These are phyloP conservation scores for Eulimnadia texana DNA, from an alignment of 1,140 invertebrate genomes.

Conservation along the genomic window DNA sequence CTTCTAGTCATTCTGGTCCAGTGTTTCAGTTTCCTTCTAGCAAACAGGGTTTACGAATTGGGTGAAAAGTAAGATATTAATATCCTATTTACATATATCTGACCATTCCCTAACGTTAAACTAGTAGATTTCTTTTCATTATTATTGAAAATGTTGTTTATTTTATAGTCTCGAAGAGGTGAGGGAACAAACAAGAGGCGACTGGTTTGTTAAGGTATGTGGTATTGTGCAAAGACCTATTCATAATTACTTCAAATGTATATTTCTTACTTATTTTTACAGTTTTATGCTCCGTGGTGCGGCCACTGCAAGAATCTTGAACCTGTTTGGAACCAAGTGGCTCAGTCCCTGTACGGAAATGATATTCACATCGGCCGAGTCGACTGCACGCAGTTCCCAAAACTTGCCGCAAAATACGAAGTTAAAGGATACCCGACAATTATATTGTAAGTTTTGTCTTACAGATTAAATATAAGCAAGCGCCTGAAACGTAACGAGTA, in stretches of 20 bases:
- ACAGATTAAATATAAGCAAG: too few relatives aligned
- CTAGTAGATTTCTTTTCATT: neutral
- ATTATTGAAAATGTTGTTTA: neutral
- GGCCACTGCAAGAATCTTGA: conserved; percentile 82
- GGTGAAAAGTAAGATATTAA: neutral
- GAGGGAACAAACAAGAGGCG: neutral
- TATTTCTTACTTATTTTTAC: conserved; percentile 20
- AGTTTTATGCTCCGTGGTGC: conserved; percentile 95
- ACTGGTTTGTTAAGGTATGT: neutral
- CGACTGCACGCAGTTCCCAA: conserved; percentile 81
- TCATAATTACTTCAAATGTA: neutral
- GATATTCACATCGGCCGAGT: conserved; percentile 75
- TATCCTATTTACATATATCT: too few relatives aligned
- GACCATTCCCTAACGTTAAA: neutral
- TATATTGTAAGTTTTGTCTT: conserved; percentile 93
- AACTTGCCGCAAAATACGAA: conserved; percentile 68
- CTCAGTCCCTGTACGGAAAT: conserved; percentile 65
- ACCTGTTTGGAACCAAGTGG: conserved; percentile 82
- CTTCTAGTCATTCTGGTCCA: neutral
- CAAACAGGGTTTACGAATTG: neutral
- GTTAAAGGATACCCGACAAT: conserved; percentile 89
- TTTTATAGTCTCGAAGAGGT: neutral
- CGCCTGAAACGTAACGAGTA: too few relatives aligned
- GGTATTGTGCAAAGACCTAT: neutral
- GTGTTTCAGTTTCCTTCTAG: neutral